These are phyloP conservation scores for Trogon melanurus DNA, from an alignment of 2,113 vertebrate species.

Conservation along the genomic window DNA sequence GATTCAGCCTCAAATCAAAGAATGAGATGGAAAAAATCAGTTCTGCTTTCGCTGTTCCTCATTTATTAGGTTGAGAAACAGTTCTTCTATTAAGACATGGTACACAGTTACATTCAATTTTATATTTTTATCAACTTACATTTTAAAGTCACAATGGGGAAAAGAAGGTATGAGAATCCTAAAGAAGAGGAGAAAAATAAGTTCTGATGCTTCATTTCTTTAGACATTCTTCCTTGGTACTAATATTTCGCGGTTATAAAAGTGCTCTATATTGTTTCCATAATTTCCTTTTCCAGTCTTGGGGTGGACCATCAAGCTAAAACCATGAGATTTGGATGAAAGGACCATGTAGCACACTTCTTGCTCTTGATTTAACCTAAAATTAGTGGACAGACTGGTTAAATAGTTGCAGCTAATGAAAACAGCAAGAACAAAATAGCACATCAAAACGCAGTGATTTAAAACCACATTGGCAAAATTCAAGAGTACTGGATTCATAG, in stretches of 20 bases:
- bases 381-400: not conserved
- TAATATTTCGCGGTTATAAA: not conserved
- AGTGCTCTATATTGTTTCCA: not conserved
- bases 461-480: not conserved
- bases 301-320: not conserved
- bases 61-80: not conserved
- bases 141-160: not conserved
- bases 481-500: not conserved
- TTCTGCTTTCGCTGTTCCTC: not conserved
- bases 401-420: not conserved
- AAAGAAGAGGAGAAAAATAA: not conserved
- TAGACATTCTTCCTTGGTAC: not conserved
- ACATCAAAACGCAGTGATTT: slow-evolving; percentile 14
- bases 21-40: not conserved
- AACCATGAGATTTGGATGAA: not conserved
- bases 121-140: not conserved
- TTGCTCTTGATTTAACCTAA: not conserved
- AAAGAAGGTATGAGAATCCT: not conserved
- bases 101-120: not conserved
- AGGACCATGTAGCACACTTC: not conserved
- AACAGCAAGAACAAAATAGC: not conserved
- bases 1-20: not conserved
- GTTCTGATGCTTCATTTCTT: slow-evolving; percentile 30
- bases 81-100: not conserved
- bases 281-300: not conserved